These are phyloP conservation scores for Drosophila gaucha DNA, from an alignment of 2,888 invertebrate species.

Conservation along the genomic window DNA sequence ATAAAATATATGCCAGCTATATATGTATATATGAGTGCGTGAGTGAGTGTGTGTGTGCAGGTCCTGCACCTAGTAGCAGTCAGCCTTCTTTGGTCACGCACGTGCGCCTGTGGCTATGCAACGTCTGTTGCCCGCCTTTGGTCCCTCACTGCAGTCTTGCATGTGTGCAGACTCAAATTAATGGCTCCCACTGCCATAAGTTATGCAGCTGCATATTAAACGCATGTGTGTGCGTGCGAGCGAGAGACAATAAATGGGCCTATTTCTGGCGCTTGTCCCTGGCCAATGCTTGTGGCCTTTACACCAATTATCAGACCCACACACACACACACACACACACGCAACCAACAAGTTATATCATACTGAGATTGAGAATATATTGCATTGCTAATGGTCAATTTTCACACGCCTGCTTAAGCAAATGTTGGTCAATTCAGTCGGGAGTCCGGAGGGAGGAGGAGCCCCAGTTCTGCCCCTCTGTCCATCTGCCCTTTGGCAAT, in stretches of 20 bases:
- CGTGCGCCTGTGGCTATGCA: constrained; percentile 80
- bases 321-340: constrained; percentile 24
- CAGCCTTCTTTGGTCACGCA: constrained; percentile 64
- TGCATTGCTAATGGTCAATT: constrained; percentile 79
- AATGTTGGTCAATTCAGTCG: constrained; percentile 53
- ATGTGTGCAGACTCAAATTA: constrained; percentile 64
- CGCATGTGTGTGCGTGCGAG: constrained; percentile 23
- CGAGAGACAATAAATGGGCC: constrained; percentile 3
- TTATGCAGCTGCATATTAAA: constrained; percentile 80
- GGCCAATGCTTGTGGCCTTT: constrained; percentile 68
- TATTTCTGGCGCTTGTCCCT: constrained; percentile 35
- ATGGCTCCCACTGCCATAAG: constrained; percentile 74
- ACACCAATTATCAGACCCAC: constrained; percentile 73
- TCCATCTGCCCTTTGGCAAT: background rate
- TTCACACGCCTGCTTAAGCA: constrained; percentile 81
- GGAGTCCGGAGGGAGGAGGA: background rate
- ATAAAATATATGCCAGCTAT: constrained; percentile 61
- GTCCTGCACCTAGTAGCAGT: constrained; percentile 18
- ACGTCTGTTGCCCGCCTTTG: constrained; percentile 34
- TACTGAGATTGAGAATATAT: constrained; percentile 74
- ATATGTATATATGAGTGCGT: background rate
- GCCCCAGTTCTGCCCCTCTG: background rate
- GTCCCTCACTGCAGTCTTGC: constrained; percentile 4
- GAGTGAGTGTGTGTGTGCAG: constrained; percentile 7
- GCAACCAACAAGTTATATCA: constrained; percentile 58